Evolutionary conservation across 2,113 vertebrate genomes (phyloP), one percentile per base, ranked within the genome.

Genomic region (Chamaea fasciata): DNA sequence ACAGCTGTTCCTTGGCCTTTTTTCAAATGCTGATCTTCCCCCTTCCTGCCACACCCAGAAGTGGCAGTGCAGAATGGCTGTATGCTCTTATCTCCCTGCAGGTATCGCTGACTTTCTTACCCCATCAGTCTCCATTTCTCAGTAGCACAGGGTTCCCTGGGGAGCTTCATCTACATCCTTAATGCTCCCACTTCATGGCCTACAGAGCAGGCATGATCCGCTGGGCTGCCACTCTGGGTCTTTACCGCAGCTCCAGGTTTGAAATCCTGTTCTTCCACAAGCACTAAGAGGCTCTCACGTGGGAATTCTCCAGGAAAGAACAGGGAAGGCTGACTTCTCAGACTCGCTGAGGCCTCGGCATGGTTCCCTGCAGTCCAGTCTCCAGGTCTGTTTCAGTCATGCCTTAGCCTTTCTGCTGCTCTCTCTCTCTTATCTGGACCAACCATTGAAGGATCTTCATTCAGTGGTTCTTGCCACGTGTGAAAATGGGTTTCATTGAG

Each of bases 61-160:
- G 41, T 42, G 41, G 44, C 28, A 33, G 50, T 10, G 33, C n/a
- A 41, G 30, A 1, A 5, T 13, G 39, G 17, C 73, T 3, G 0
- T 6, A 44, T 49, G 52, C n/a, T 63, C 10, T 47, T 14, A 3
- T 31, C 24, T 85, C 10, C 15, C 33, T 57, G 60, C 42, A 16
- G 0, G 0, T 13, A 11, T 13, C 4, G 1, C 55, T 52, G 47
- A 6, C n/a, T 13, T 30, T 50, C 64, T 74, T 47, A n/a, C 15
- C 31, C 21, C 27, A 1, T 6, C 59, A 23, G n/a, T 16, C 13
- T 49, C 33, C 24, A 5, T 31, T 46, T 53, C 83, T 87, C n/a
- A n/a, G 50, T 4, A 57, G 57, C 49, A 18, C 41, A 16, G 37
- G 50, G 17, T 4, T 23, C 49, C 1, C 84, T 47, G 52, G 33